phyloP scores from a whole-genome alignment of 2,113 vertebrate genomes.

The Pithys albifrons region DNA sequence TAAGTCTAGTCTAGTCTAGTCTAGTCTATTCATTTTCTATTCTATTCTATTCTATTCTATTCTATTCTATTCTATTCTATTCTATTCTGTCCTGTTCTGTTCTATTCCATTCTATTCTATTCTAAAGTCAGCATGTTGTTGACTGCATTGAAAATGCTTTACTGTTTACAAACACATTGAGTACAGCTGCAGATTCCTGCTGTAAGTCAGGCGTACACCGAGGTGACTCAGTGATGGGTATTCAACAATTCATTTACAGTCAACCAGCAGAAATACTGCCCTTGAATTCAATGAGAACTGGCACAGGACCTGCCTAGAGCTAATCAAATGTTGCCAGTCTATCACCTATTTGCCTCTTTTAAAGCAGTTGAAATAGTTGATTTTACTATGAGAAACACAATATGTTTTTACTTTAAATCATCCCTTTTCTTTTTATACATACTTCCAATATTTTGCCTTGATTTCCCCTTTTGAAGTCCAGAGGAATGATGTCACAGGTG shows the following conservation, averaged over 20 bases:
- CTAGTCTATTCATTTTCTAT: no score
- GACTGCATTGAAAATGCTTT: not conserved
- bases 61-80: not conserved
- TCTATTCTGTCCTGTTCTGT: no score
- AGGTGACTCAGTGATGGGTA: not conserved
- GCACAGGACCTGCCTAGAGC: not conserved
- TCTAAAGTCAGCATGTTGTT: not conserved
- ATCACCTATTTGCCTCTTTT: not conserved
- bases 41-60: not conserved
- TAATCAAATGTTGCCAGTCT: not conserved
- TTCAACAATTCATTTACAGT: fast-evolving
- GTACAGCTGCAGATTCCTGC: not conserved
- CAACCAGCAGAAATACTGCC: not conserved
- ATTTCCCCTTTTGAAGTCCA: not conserved
- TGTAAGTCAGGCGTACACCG: not conserved
- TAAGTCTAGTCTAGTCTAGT: not conserved
- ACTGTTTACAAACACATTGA: not conserved
- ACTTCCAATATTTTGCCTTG: not conserved
- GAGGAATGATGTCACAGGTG: not conserved
- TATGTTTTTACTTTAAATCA: not conserved
- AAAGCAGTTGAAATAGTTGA: not conserved
- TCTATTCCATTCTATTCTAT: not conserved
- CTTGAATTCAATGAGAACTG: not conserved
- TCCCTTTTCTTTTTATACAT: not conserved
- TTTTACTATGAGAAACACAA: not conserved